Percentiles rank a stretch among this genome's conserved stretches.
Evolutionary conservation across 1,140 invertebrate species (phyloP).

Genomic region (Zaprionus lachaisei): DNA sequence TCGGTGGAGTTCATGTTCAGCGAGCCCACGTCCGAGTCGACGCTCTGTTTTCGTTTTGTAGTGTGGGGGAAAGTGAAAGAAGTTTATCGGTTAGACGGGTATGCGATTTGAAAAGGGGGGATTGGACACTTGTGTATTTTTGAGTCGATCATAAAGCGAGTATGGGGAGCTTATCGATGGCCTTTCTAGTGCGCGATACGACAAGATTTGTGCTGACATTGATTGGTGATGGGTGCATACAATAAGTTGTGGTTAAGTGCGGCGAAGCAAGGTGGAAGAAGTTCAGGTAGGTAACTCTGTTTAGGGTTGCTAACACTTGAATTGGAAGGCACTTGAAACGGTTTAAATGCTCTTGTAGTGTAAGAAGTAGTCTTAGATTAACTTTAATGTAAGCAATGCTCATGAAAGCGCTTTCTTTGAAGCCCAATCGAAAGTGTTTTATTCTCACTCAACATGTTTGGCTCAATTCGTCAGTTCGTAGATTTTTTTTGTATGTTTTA

Average conservation of each 20-base stretch:
- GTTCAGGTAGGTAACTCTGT: neutral
- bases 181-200: constrained; percentile 17
- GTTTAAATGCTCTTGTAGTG: no score
- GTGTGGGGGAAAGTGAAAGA: neutral
- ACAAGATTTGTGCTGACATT: constrained; percentile 6
- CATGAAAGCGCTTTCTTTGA: no score
- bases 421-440: no score
- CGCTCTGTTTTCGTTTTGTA: constrained; percentile 86
- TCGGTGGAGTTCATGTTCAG: constrained; percentile 89
- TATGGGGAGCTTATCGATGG: constrained; percentile 13
- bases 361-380: no score
- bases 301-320: neutral
- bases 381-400: no score
- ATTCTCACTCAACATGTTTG: no score
- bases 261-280: neutral
- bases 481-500: no score
- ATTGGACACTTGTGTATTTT: neutral
- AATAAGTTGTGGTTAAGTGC: neutral
- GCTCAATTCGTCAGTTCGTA: no score
- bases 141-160: constrained; percentile 3
- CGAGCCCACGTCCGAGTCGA: constrained; percentile 90
- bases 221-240: neutral
- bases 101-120: neutral
- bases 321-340: no score
- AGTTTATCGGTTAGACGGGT: neutral